phyloP scores from a whole-genome alignment of 2,888 invertebrate species.

The Leptura quadrifasciata region DNA sequence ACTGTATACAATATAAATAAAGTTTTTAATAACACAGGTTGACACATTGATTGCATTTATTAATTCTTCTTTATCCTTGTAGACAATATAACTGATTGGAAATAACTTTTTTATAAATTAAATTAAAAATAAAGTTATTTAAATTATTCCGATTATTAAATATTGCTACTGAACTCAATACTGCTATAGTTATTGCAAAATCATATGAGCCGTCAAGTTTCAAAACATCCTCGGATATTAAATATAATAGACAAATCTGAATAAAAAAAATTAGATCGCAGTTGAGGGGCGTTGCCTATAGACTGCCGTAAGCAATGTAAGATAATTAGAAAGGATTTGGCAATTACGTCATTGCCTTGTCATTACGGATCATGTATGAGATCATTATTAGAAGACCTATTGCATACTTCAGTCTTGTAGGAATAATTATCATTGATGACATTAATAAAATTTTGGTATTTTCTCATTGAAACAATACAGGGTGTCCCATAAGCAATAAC shows the following conservation, averaged over 20 bases:
- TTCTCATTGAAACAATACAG: too few relatives aligned
- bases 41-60: too few relatives aligned
- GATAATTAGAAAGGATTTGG: neutral
- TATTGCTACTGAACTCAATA: neutral
- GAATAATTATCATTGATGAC: neutral
- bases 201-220: neutral
- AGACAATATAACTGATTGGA: too few relatives aligned
- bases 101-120: too few relatives aligned
- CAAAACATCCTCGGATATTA: neutral
- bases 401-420: neutral
- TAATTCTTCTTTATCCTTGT: too few relatives aligned
- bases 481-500: too few relatives aligned
- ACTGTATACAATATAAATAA: too few relatives aligned
- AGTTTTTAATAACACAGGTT: too few relatives aligned
- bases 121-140: too few relatives aligned
- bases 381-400: neutral
- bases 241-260: neutral
- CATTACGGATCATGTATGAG: neutral
- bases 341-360: neutral
- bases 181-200: neutral
- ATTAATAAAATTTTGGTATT: neutral
- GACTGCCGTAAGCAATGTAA: neutral
- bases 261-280: neutral
- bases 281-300: neutral
- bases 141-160: neutral